Conservation (phyloP, 2,797 vertebrate species). For the Sibirionetta formosa region DNA sequence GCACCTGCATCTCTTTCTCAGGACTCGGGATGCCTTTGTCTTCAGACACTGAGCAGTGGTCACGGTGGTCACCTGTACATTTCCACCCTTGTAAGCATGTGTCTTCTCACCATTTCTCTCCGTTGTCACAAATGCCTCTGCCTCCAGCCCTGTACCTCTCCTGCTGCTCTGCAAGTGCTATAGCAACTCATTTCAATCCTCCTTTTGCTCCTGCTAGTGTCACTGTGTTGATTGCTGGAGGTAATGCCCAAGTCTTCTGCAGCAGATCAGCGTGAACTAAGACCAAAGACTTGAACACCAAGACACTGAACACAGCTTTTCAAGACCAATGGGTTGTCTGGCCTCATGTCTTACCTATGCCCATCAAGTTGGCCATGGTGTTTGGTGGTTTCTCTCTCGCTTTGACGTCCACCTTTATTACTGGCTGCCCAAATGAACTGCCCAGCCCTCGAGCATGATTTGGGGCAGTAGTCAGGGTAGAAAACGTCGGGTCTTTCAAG, state of each 20-base stretch:
- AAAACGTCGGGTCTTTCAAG: neutral
- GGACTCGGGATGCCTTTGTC: neutral
- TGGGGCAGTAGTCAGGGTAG: neutral
- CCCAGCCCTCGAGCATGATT: neutral
- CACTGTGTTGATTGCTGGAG: neutral
- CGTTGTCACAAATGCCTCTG: neutral
- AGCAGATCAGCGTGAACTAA: neutral
- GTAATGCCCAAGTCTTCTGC: neutral
- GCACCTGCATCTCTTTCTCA: neutral
- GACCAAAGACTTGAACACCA: neutral
- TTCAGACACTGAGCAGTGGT: neutral
- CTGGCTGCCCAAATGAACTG: neutral
- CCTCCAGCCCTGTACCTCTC: neutral
- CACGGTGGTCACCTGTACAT: rapidly evolving
- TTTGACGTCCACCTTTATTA: neutral
- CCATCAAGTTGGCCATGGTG: neutral
- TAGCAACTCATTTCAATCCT: neutral
- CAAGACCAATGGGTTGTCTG: neutral
- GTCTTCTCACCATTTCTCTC: neutral
- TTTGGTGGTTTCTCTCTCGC: neutral
- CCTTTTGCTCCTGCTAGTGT: neutral
- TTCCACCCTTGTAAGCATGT: neutral
- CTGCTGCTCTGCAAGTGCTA: neutral
- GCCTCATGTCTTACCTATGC: neutral
- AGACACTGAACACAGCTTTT: neutral